These are phyloP conservation scores for Eretmochelys imbricata DNA, from an alignment of 2,113 vertebrate species.

Conservation along the genomic window DNA sequence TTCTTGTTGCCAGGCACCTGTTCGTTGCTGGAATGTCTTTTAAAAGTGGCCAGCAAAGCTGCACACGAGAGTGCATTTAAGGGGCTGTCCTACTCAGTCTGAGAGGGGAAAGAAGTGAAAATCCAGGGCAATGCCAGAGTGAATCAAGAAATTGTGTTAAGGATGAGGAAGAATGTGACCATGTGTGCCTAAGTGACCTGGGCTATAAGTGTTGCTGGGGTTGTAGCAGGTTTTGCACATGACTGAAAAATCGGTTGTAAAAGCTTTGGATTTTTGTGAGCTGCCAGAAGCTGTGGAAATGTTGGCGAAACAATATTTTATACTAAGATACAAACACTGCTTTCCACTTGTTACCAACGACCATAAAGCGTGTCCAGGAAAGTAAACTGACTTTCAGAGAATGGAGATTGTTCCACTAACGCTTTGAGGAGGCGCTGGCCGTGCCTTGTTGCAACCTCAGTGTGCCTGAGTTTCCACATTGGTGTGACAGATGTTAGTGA, in stretches of 20 bases:
- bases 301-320: background rate
- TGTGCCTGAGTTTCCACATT: background rate
- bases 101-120: background rate
- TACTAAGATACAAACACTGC: background rate
- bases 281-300: background rate
- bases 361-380: background rate
- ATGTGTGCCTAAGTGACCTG: background rate
- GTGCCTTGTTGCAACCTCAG: background rate
- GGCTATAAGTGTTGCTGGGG: background rate
- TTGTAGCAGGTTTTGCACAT: background rate
- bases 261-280: background rate
- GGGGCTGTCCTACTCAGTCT: background rate
- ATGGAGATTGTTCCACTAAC: background rate
- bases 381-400: background rate
- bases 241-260: background rate
- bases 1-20: background rate
- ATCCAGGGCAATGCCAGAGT: background rate
- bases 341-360: background rate
- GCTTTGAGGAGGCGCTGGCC: background rate
- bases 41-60: background rate
- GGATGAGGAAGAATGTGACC: background rate
- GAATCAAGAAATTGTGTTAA: background rate
- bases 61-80: background rate
- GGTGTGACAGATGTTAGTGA: background rate
- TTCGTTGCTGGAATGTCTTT: background rate